phyloP scores from a whole-genome alignment of 2,888 invertebrate species.

The Drosophila meridiana region DNA sequence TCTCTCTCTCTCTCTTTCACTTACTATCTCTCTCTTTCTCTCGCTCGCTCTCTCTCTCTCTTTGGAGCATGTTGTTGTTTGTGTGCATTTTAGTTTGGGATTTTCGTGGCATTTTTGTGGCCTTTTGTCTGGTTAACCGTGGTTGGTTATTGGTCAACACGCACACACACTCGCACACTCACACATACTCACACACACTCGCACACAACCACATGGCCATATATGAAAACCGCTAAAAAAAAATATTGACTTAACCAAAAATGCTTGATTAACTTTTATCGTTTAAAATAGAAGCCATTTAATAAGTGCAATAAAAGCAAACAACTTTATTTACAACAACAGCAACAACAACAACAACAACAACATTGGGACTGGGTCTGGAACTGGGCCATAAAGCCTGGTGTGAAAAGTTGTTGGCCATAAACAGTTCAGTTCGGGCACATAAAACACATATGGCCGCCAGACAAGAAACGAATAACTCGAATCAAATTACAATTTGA shows the following conservation, averaged over 20 bases:
- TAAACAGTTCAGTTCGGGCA: conserved; percentile 24
- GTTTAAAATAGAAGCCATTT: conserved; percentile 65
- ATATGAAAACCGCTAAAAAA: conserved; percentile 77
- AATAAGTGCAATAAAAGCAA: conserved; percentile 53
- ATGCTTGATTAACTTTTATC: conserved; percentile 81
- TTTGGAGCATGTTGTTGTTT: conserved; percentile 59
- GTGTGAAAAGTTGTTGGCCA: conserved; percentile 29
- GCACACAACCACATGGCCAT: conserved; percentile 17
- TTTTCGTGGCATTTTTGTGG: conserved; percentile 84
- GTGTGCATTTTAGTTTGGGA: conserved; percentile 83
- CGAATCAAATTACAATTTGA: background rate
- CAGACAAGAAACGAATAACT: background rate
- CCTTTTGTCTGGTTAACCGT: conserved; percentile 84
- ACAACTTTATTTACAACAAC: conserved; percentile 22
- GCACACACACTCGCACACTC: conserved; percentile 45
- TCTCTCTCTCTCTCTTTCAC: background rate
- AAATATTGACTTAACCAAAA: conserved; percentile 82
- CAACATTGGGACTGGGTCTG: background rate
- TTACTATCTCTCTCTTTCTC: background rate
- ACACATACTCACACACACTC: background rate
- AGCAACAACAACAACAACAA: conserved; percentile 7
- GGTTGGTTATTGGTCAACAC: conserved; percentile 83
- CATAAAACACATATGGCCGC: background rate
- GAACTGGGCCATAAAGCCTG: conserved; percentile 30
- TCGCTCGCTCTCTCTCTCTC: background rate